phyloP scores from a whole-genome alignment of 2,888 invertebrate genomes.

The Hirtodrosophila alboralis region DNA sequence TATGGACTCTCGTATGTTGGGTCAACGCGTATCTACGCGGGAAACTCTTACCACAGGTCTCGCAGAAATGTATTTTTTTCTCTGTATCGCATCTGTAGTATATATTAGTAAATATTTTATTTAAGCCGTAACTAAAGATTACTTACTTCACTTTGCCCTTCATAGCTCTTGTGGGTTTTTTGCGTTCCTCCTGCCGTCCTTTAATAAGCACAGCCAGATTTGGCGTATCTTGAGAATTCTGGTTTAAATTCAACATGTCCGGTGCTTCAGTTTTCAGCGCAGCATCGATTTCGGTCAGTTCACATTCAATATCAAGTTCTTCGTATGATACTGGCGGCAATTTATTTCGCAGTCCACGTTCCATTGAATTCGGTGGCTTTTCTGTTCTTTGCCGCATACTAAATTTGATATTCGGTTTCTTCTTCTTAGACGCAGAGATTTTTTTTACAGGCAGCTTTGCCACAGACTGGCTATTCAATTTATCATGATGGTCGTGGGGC shows the following conservation, averaged over 20 bases:
- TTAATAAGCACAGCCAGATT: neutral
- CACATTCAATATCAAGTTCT: conserved; percentile 39
- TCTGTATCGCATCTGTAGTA: neutral
- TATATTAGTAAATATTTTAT: neutral
- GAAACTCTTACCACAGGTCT: conserved; percentile 29
- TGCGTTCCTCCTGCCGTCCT: neutral
- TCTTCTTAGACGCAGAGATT: neutral
- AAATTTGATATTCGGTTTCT: neutral
- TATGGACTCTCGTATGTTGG: conserved; percentile 30
- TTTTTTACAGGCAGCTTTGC: neutral
- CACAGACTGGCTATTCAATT: neutral
- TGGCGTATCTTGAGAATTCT: neutral
- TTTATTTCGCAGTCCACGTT: conserved; percentile 33
- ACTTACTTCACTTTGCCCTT: conserved; percentile 3
- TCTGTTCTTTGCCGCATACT: neutral
- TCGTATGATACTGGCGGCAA: conserved; percentile 39
- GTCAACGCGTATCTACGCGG: conserved; percentile 18
- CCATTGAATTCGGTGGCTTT: conserved; percentile 3
- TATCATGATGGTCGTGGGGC: conserved; percentile 63
- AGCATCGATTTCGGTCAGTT: conserved; percentile 22
- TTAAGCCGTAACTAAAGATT: neutral
- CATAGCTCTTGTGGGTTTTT: neutral
- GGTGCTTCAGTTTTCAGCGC: neutral
- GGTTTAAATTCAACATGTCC: neutral
- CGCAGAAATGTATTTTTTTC: conserved; percentile 6